These are phyloP conservation scores for Epistrophe grossulariae DNA, from an alignment of 2,888 invertebrate genomes.

Conservation along the genomic window DNA sequence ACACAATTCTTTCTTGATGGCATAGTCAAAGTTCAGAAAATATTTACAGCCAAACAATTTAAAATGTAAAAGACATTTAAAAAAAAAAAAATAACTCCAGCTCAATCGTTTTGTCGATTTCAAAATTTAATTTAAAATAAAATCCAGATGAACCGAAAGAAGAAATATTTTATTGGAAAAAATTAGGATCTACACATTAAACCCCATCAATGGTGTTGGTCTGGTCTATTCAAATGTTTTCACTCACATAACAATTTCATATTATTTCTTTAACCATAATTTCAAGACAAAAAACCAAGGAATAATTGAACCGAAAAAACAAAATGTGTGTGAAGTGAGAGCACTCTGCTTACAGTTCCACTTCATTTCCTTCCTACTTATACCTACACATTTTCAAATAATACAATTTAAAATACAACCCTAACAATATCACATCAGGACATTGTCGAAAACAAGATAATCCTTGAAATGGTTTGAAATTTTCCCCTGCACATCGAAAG, in stretches of 20 bases:
- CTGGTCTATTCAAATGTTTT: background rate
- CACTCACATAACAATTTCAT: slow-evolving; percentile 10
- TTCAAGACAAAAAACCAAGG: slow-evolving; percentile 4
- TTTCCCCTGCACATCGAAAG: background rate
- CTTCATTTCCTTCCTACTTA: background rate
- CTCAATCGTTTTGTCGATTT: background rate
- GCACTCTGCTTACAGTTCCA: background rate
- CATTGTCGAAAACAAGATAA: slow-evolving; percentile 7
- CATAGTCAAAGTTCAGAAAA: too few species aligned
- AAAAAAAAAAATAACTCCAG: background rate
- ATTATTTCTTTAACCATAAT: background rate
- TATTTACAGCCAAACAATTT: background rate
- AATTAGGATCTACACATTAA: background rate
- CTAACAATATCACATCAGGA: slow-evolving; percentile 3
- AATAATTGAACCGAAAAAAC: slow-evolving; percentile 9
- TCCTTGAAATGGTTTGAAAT: slow-evolving; percentile 7
- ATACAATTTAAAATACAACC: background rate
- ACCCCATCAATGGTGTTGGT: background rate
- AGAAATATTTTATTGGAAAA: background rate
- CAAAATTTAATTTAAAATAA: background rate
- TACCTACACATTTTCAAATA: background rate
- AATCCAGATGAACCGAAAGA: background rate
- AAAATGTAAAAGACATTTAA: background rate
- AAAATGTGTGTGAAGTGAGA: background rate
- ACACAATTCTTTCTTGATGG: too few species aligned